A percentile compares a stretch with the other conserved stretches of the same genome.
These are phyloP conservation scores for Hedychridium roseum DNA, from an alignment of 2,888 invertebrate genomes.

Conservation along the genomic window DNA sequence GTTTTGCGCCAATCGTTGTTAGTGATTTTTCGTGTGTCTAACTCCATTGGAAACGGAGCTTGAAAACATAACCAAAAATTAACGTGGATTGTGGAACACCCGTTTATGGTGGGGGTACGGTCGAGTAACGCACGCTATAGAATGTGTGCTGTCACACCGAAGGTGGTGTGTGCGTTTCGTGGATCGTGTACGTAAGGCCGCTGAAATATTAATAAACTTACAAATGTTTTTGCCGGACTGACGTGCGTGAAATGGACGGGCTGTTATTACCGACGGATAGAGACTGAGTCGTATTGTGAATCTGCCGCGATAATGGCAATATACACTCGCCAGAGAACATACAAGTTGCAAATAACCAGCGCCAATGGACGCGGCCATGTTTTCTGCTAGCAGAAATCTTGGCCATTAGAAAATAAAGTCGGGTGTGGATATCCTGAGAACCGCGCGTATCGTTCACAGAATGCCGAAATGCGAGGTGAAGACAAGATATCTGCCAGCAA, in stretches of 20 bases:
- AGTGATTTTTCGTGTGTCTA: too few species aligned
- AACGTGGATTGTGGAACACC: slow-evolving; percentile 25
- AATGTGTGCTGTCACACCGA: slow-evolving; percentile 17
- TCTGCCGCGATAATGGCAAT: slow-evolving; percentile 39
- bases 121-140: slow-evolving; percentile 15
- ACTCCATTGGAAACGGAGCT: too few species aligned
- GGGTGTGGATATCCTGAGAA: slow-evolving; percentile 23
- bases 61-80: too few species aligned
- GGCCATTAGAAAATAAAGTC: slow-evolving; percentile 41
- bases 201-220: slow-evolving; percentile 43
- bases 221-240: slow-evolving; percentile 49
- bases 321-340: slow-evolving; percentile 30
- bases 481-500: slow-evolving; percentile 97
- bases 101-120: slow-evolving; percentile 17
- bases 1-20: too few species aligned
- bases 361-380: slow-evolving; percentile 62
- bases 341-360: slow-evolving; percentile 39
- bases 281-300: slow-evolving; percentile 24
- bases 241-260: slow-evolving; percentile 43
- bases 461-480: slow-evolving; percentile 98
- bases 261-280: slow-evolving; percentile 31
- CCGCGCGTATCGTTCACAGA: slow-evolving; percentile 57
- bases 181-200: slow-evolving; percentile 37
- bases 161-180: slow-evolving; percentile 42
- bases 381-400: slow-evolving; percentile 61